These are phyloP conservation scores for Pinna nobilis DNA, from an alignment of 1,140 invertebrate genomes.

Conservation along the genomic window DNA sequence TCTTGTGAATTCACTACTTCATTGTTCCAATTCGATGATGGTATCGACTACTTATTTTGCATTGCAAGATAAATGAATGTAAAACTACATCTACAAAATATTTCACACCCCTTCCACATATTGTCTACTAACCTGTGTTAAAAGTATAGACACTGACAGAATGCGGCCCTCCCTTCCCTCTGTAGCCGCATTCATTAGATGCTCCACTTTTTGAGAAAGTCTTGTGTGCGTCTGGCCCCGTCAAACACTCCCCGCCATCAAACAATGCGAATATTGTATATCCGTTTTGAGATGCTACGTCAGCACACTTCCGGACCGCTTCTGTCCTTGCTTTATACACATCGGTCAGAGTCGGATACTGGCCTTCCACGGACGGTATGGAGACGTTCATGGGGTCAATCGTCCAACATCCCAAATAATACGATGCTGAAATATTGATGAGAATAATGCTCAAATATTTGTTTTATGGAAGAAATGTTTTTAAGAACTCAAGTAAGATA, in stretches of 20 bases:
- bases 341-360: constrained; percentile 25
- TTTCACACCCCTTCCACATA: background rate
- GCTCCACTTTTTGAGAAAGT: constrained; percentile 45
- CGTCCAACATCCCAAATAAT: constrained; percentile 53
- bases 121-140: constrained; percentile 37
- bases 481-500: background rate
- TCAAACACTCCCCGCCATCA: constrained; percentile 51
- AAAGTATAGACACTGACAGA: constrained; percentile 56
- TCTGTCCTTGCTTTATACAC: constrained; percentile 30
- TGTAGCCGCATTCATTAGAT: constrained; percentile 37
- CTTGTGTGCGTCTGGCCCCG: constrained; percentile 23
- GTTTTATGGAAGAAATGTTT: background rate
- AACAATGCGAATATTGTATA: constrained; percentile 50
- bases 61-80: background rate
- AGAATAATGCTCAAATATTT: background rate
- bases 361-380: constrained; percentile 47
- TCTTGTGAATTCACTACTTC: no score
- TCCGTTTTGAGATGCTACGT: constrained; percentile 42
- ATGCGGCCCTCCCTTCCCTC: constrained; percentile 33
- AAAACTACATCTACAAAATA: background rate
- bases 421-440: constrained; percentile 27
- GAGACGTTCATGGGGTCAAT: constrained; percentile 24
- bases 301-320: constrained; percentile 51
- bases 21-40: no score
- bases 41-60: no score